phyloP scores from a whole-genome alignment of 2,797 vertebrate species.

The Antrozous pallidus region DNA sequence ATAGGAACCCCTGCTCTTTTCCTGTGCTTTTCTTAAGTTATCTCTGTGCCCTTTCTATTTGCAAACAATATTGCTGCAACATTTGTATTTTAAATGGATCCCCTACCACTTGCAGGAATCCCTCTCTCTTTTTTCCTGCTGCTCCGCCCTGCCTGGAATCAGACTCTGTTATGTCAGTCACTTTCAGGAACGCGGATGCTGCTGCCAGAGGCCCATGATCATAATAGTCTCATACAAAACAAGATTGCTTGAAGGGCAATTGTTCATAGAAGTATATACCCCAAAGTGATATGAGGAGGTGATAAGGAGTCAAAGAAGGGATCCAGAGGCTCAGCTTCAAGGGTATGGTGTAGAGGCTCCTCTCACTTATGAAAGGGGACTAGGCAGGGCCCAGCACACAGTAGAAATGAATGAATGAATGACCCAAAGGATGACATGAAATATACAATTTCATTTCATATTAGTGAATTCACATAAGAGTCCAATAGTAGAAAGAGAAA shows the following conservation, averaged over 20 bases:
- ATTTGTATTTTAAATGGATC: background rate
- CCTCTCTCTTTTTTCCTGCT: background rate
- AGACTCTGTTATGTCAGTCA: background rate
- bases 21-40: constrained; percentile 3
- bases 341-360: background rate
- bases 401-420: background rate
- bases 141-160: background rate
- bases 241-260: background rate
- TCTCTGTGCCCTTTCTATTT: background rate
- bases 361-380: background rate
- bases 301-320: background rate
- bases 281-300: background rate
- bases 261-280: background rate
- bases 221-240: constrained; percentile 14
- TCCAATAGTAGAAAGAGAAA: background rate
- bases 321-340: background rate
- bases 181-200: constrained; percentile 15
- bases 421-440: background rate
- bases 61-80: background rate
- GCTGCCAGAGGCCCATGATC: background rate
- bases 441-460: background rate
- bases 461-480: background rate
- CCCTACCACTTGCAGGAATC: background rate
- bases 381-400: background rate
- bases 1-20: background rate